Conservation (phyloP, 2,113 vertebrate species). For the Hydrolagus affinis region DNA sequence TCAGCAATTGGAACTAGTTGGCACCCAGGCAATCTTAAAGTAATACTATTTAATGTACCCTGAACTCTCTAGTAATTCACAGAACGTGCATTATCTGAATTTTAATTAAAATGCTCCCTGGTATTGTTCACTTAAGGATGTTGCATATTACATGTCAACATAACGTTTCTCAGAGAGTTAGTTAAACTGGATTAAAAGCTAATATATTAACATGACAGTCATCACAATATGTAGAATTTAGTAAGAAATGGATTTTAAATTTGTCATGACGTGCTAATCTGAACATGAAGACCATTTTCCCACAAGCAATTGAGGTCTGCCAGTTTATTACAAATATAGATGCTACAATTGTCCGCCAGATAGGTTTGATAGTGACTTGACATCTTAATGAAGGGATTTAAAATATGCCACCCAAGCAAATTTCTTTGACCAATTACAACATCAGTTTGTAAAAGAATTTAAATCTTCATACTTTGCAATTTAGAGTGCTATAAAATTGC, state of each 20-base stretch:
- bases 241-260: background rate
- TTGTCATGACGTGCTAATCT: background rate
- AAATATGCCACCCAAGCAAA: background rate
- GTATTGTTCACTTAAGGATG: background rate
- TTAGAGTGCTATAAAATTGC: background rate
- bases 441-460: background rate
- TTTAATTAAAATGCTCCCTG: background rate
- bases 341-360: no score
- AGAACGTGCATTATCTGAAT: background rate
- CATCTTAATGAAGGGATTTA: constrained; percentile 13
- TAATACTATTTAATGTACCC: background rate
- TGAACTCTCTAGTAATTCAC: background rate
- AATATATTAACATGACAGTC: background rate
- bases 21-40: background rate
- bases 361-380: background rate
- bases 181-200: background rate
- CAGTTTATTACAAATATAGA: background rate
- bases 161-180: background rate
- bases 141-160: background rate
- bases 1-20: background rate
- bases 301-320: background rate
- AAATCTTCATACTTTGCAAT: background rate
- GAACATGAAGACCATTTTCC: background rate
- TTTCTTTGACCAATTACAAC: background rate
- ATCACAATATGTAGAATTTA: no score